Percentiles rank a stretch among this genome's conserved stretches.
These are phyloP conservation scores for Melinaea marsaeus DNA, from an alignment of 2,888 invertebrate genomes.

Conservation along the genomic window DNA sequence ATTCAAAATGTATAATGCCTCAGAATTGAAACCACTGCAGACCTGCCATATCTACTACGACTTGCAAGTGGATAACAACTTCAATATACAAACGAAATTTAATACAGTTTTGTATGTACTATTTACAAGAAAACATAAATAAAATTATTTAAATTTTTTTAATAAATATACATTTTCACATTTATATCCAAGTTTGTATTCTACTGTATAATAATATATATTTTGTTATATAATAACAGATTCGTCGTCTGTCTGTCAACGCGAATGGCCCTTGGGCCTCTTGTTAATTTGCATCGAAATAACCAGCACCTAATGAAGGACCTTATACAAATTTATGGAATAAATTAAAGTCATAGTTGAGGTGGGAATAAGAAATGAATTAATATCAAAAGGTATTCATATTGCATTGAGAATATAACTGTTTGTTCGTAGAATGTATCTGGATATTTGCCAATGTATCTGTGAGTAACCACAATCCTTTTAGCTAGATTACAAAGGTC, in stretches of 20 bases:
- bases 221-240: not conserved
- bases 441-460: too few species aligned
- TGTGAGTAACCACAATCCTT: too few species aligned
- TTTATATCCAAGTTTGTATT: not conserved
- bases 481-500: too few species aligned
- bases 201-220: not conserved
- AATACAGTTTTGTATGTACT: not conserved
- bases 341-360: constrained; percentile 3
- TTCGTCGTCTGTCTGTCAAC: constrained; percentile 14
- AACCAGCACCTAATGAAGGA: constrained; percentile 22
- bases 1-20: constrained; percentile 28
- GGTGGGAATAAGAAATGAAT: constrained; percentile 3
- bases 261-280: constrained; percentile 8
- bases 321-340: constrained; percentile 15
- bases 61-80: not conserved
- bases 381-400: not conserved
- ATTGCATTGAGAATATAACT: not conserved
- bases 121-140: too few species aligned
- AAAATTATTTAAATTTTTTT: too few species aligned
- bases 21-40: constrained; percentile 9
- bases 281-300: constrained; percentile 29
- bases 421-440: too few species aligned
- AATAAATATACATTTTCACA: not conserved
- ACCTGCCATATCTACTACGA: not conserved
- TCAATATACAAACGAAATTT: not conserved